Percentiles rank a stretch among this genome's conserved stretches.
Conservation (phyloP, 2,113 vertebrate species). For the Gobio gobio region DNA sequence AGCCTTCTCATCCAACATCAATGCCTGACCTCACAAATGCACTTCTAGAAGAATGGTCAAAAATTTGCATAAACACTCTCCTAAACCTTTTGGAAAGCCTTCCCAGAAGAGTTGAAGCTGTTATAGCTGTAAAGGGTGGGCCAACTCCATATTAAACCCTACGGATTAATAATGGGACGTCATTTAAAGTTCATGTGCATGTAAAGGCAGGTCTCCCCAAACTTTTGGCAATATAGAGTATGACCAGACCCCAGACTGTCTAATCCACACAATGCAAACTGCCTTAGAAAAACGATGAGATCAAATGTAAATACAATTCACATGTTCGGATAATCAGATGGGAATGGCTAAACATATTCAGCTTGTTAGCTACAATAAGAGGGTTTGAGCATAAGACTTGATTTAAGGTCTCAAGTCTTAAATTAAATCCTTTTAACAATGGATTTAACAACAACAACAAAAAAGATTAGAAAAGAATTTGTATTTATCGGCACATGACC, state of each 20-base stretch:
- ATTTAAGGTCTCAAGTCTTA: neutral
- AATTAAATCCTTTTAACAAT: neutral
- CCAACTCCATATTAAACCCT: no score
- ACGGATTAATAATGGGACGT: no score
- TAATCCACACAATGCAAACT: neutral
- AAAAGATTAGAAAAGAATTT: neutral
- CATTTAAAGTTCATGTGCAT: no score
- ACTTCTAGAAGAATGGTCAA: no score
- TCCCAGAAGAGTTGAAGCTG: no score
- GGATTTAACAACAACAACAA: neutral
- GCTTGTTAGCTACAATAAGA: neutral
- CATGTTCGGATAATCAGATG: neutral
- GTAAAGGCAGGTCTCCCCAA: no score
- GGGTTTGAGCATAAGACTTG: neutral
- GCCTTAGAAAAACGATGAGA: neutral
- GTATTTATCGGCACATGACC: neutral
- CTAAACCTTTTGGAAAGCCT: no score
- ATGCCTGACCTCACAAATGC: no score
- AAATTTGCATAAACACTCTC: no score
- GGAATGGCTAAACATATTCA: neutral
- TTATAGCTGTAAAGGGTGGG: no score
- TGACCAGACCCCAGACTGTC: neutral
- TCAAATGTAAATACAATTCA: neutral
- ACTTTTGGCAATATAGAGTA: no score
- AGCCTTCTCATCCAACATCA: no score